Evolutionary conservation across 2,113 vertebrate species (phyloP).

Genomic region (Blennius ocellaris): DNA sequence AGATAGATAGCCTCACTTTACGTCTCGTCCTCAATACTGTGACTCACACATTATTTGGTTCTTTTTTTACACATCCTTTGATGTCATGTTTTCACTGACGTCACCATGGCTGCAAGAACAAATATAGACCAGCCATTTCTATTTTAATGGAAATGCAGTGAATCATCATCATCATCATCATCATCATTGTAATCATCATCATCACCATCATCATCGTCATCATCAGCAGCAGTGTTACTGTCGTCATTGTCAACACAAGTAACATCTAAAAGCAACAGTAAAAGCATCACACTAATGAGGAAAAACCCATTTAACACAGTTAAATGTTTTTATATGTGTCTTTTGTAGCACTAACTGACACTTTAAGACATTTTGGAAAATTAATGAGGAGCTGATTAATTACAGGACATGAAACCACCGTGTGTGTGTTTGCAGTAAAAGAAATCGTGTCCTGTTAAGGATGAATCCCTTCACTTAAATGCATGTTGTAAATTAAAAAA

Average conservation of each 20-base stretch:
- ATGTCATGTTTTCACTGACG: constrained; percentile 58
- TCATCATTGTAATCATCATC: neutral
- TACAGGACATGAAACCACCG: too few relatives aligned
- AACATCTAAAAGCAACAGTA: too few relatives aligned
- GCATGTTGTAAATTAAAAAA: too few relatives aligned
- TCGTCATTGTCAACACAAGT: neutral
- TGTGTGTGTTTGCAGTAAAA: too few relatives aligned
- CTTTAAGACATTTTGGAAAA: too few relatives aligned
- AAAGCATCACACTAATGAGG: too few relatives aligned
- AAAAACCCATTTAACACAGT: too few relatives aligned
- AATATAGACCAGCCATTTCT: constrained; percentile 54
- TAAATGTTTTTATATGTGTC: too few relatives aligned
- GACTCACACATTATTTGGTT: constrained; percentile 35
- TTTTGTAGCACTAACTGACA: too few relatives aligned
- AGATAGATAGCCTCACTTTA: neutral
- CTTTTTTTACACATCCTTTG: constrained; percentile 38
- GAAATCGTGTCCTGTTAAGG: too few relatives aligned
- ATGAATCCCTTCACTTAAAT: too few relatives aligned
- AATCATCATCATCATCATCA: constrained; percentile 38
- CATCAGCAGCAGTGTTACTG: neutral
- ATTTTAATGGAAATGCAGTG: constrained; percentile 48
- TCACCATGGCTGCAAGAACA: constrained; percentile 62
- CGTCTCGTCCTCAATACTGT: constrained; percentile 24
- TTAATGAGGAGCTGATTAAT: too few relatives aligned
- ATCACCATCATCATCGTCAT: constrained; percentile 11